Conservation (phyloP, 1,140 invertebrate species). For the Drosophila equinoxialis region DNA sequence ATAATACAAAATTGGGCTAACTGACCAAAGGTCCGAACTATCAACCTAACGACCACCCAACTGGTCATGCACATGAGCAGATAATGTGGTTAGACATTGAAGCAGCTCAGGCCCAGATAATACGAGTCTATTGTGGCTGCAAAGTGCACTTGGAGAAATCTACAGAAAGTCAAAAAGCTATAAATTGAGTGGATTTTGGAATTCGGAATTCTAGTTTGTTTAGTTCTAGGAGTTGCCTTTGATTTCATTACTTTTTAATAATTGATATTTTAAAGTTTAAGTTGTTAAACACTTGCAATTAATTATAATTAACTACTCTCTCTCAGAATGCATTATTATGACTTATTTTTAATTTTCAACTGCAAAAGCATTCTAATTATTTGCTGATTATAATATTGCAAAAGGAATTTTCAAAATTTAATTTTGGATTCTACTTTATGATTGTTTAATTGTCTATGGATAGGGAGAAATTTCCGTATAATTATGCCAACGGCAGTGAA, state of each 20-base stretch:
- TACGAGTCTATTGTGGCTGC: constrained; percentile 1
- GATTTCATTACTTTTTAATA: no score
- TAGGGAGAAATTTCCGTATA: background rate
- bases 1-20: background rate
- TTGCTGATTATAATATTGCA: background rate
- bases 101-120: constrained; percentile 4
- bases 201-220: no score
- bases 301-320: no score
- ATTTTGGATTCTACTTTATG: background rate
- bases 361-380: background rate
- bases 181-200: no score
- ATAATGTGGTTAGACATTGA: constrained; percentile 9
- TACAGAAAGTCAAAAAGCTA: no score
- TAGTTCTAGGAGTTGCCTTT: no score
- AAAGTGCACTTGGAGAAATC: background rate
- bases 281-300: no score
- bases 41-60: background rate
- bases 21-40: background rate
- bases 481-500: constrained; percentile 33
- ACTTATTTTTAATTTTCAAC: no score
- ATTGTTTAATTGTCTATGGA: constrained; percentile 1
- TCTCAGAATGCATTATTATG: no score
- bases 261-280: no score
- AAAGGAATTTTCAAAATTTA: background rate
- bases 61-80: constrained; percentile 6